Evolutionary conservation across 2,797 vertebrate genomes (phyloP), one percentile per base, ranked within the genome.

Genomic region (Ptychadena robeensis): DNA sequence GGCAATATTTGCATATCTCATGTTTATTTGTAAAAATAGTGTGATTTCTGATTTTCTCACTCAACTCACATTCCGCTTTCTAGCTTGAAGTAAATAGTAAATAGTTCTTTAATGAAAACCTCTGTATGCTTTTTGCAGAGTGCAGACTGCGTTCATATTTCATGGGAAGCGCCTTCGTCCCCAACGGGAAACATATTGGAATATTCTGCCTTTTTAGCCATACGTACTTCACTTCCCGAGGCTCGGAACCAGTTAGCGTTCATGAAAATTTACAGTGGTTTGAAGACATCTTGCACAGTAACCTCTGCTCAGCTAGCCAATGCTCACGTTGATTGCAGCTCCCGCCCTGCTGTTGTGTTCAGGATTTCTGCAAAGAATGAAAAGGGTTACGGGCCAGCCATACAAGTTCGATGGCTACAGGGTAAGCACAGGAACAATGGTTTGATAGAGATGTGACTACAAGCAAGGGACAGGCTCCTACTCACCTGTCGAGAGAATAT

Each of bases 381-480:
- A 86, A 95, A 97, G 66, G 98, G 98, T 74, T 99, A 99, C 0
- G 98, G 98, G 72, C 98, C 98, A 0, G 97, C 98, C 0, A 99
- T 98, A 0, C 98, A 99, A 90, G 98, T 99, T 87, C 96, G 98
- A 88, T 99, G 98, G 98, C 95, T 99, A 61, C 98, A 99, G 95
- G 97, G 98, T 98, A 90, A 90, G 82, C 86, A 25, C 9, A 11
- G 59, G 66, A 71, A 0, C 30, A 10, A 22, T 22, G 18, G 18
- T 44, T 44, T 14, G 18, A 22, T 53, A 18, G 15, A 53, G 0
- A 22, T 38, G 37, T 38, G 37, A 38, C 37, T 38, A 9, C 6
- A 1, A 38, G 37, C 4, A 38, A 38, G 37, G 1, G 4, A 38
- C 37, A 38, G 37, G 37, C 37, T 38, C n/a, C 37, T 38, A 38